phyloP scores from a whole-genome alignment of 2,888 invertebrate genomes.

The Machimus rusticus region DNA sequence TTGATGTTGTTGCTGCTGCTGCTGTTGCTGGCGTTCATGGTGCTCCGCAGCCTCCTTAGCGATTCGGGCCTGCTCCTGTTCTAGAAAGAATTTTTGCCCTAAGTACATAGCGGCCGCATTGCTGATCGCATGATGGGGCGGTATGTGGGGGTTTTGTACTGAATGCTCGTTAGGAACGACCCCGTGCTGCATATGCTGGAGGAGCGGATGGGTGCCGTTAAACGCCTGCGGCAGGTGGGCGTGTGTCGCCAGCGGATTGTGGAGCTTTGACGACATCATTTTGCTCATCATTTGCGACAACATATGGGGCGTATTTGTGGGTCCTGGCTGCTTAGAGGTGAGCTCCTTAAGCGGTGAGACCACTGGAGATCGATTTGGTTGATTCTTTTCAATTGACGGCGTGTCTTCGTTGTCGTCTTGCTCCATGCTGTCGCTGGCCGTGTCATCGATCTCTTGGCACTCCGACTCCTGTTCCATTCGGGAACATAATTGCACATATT shows the following conservation, averaged over 20 bases:
- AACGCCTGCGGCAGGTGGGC: slow-evolving; percentile 69
- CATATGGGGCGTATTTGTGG: slow-evolving; percentile 64
- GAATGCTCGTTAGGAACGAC: slow-evolving; percentile 54
- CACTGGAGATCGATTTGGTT: slow-evolving; percentile 58
- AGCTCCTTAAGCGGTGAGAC: slow-evolving; percentile 51
- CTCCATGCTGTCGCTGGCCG: slow-evolving; percentile 73
- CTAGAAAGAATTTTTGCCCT: slow-evolving; percentile 80
- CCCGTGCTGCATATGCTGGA: slow-evolving; percentile 66
- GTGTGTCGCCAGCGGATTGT: slow-evolving; percentile 64
- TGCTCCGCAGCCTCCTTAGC: slow-evolving; percentile 71
- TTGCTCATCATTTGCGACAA: slow-evolving; percentile 72
- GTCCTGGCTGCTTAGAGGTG: slow-evolving; percentile 56
- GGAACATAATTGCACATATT: slow-evolving; percentile 86
- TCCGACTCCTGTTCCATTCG: slow-evolving; percentile 83
- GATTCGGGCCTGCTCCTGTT: slow-evolving; percentile 76
- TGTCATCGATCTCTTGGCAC: slow-evolving; percentile 77
- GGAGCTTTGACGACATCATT: slow-evolving; percentile 72
- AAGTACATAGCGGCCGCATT: slow-evolving; percentile 77
- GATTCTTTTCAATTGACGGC: slow-evolving; percentile 52
- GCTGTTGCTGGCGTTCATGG: slow-evolving; percentile 66
- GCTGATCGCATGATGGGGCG: slow-evolving; percentile 70
- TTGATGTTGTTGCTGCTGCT: slow-evolving; percentile 62
- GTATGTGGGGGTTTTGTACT: slow-evolving; percentile 60
- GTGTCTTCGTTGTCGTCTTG: slow-evolving; percentile 63
- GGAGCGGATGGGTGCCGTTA: slow-evolving; percentile 67